Evolutionary conservation across 1,140 invertebrate species (phyloP).

Genomic region (Aphidius gifuensis): DNA sequence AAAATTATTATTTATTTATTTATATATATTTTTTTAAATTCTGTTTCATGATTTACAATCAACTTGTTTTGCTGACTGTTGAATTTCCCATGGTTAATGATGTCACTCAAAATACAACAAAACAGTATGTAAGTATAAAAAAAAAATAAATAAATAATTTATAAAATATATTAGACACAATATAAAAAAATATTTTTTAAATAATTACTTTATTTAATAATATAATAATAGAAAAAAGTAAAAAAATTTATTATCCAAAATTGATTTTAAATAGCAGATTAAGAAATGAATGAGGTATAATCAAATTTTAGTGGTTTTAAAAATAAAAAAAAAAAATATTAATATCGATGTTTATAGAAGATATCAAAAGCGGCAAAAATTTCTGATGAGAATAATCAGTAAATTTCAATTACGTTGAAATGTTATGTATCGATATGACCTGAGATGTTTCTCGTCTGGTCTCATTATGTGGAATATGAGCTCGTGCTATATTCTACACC

Average conservation of each 20-base stretch:
- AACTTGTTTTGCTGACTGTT: not conserved
- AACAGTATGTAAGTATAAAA: constrained; percentile 24
- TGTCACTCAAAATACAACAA: not conserved
- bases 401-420: constrained; percentile 45
- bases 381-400: constrained; percentile 21
- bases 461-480: constrained; percentile 50
- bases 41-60: constrained; percentile 12
- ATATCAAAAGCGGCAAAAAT: constrained; percentile 17
- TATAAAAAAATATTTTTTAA: no score
- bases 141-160: not conserved
- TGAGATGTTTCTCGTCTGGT: constrained; percentile 39
- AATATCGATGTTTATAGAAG: no score
- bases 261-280: constrained; percentile 12
- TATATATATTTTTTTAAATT: not conserved
- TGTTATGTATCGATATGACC: constrained; percentile 30
- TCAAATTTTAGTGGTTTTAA: no score
- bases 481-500: constrained; percentile 34
- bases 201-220: not conserved
- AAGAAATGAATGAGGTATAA: not conserved
- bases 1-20: constrained; percentile 1
- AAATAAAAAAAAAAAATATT: no score
- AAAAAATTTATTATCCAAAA: not conserved
- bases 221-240: no score
- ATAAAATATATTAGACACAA: no score
- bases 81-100: constrained; percentile 3